phyloP scores from a whole-genome alignment of 2,797 vertebrate genomes.

The Limnodromus scolopaceus region DNA sequence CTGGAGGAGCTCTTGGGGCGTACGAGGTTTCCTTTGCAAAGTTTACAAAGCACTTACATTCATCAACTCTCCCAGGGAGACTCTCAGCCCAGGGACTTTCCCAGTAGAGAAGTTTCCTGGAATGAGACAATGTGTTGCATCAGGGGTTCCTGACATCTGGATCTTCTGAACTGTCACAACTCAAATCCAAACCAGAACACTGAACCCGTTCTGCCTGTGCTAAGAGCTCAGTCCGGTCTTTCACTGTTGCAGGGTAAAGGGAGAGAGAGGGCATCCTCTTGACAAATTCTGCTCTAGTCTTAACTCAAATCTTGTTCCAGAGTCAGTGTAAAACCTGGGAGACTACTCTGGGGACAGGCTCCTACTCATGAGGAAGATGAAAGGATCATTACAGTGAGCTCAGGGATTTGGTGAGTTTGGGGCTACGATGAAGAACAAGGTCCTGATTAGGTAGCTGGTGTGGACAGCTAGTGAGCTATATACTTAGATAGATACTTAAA shows the following conservation, averaged over 20 bases:
- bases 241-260: not conserved
- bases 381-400: not conserved
- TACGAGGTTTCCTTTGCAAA: not conserved
- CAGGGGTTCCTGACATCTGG: not conserved
- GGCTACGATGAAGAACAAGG: not conserved
- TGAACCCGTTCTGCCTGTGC: not conserved
- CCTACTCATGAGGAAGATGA: not conserved
- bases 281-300: not conserved
- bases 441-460: not conserved
- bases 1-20: not conserved
- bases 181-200: not conserved
- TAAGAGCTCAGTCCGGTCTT: not conserved
- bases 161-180: not conserved
- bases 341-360: not conserved
- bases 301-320: not conserved
- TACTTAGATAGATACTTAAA: not conserved
- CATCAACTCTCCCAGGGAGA: not conserved
- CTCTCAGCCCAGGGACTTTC: not conserved
- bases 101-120: not conserved
- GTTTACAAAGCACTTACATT: not conserved
- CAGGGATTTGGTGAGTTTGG: not conserved
- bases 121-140: not conserved
- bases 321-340: not conserved
- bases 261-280: too few species aligned
- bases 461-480: not conserved